Evolutionary conservation across 2,797 vertebrate species (phyloP).

Genomic region (Eleutherodactylus coqui): DNA sequence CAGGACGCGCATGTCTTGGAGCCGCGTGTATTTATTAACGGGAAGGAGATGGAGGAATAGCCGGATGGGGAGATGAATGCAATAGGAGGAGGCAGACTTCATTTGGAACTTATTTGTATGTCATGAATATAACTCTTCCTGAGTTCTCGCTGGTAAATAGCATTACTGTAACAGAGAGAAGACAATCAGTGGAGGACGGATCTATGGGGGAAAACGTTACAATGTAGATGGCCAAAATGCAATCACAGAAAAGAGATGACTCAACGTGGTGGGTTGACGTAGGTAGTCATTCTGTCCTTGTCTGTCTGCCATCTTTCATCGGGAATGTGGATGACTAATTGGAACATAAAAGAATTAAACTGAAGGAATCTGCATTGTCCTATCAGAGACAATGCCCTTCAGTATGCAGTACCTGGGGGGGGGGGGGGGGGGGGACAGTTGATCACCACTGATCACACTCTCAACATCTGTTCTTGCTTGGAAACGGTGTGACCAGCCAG

Average conservation of each 20-base stretch:
- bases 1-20: not conserved
- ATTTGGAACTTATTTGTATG: conserved; percentile 24
- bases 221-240: not conserved
- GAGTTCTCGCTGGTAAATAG: conserved; percentile 5
- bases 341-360: too few species aligned
- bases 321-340: not conserved
- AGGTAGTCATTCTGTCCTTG: not conserved
- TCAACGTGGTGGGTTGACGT: not conserved
- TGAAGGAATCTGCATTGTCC: too few species aligned
- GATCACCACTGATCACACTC: too few species aligned
- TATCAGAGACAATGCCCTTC: too few species aligned
- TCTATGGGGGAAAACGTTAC: conserved; percentile 21
- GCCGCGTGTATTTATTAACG: not conserved
- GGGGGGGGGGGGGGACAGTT: too few species aligned
- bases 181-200: conserved; percentile 21
- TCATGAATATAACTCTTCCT: conserved; percentile 23
- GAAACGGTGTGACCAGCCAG: too few species aligned
- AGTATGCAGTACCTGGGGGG: too few species aligned
- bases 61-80: not conserved
- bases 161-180: conserved; percentile 24
- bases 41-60: conserved; percentile 15
- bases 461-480: too few species aligned
- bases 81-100: conserved; percentile 4
- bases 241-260: not conserved
- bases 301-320: not conserved